Evolutionary conservation across 2,888 invertebrate species (phyloP), one percentile per base, ranked within the genome.

Genomic region (Ennomos erosarius): DNA sequence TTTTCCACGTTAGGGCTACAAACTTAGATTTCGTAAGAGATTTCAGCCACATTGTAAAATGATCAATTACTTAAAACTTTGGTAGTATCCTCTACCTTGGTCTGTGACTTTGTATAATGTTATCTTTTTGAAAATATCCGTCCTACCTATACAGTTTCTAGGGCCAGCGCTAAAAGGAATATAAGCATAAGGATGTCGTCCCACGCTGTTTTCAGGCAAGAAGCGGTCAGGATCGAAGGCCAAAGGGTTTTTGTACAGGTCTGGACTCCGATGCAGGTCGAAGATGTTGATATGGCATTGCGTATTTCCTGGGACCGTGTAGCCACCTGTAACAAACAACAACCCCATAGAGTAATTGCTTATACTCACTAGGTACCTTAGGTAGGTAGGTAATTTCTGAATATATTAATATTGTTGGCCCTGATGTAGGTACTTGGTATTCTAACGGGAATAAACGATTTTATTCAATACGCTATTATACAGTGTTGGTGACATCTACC

Each of bases 191-290:
- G 95, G 93, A 84, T 95, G 95, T 10, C 95, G 87, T 16, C 84
- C 81, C 1, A 75, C 59, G 8, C 84, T 78, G 70, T 93, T 94
- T 73, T 57, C 93, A 0, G 94, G 93, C 26, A 95, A 78, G 81
- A 96, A 96, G 64, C 96, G 85, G 45, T 96, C 95, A 0, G 96
- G 96, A 77, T 95, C 94, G 74, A 95, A 96, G 60, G 85, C 89
- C 47, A 93, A 81, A 0, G 96, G 95, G 67, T 96, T 90, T 0
- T 94, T 92, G 86, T 93, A 97, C 48, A 94, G 84, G 9, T 93
- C 83, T 0, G 94, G 92, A 75, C 95, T 93, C 8, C 94, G 89
- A 77, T 96, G 96, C 9, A 95, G 73, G 70, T 94, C 93, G 61
- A 87, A 93, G 9, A 94, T 93, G 52, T 93, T 88, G 8, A 95